Evolutionary conservation across 2,113 vertebrate species (phyloP).

Genomic region (Cyphomyrus plagiostoma): DNA sequence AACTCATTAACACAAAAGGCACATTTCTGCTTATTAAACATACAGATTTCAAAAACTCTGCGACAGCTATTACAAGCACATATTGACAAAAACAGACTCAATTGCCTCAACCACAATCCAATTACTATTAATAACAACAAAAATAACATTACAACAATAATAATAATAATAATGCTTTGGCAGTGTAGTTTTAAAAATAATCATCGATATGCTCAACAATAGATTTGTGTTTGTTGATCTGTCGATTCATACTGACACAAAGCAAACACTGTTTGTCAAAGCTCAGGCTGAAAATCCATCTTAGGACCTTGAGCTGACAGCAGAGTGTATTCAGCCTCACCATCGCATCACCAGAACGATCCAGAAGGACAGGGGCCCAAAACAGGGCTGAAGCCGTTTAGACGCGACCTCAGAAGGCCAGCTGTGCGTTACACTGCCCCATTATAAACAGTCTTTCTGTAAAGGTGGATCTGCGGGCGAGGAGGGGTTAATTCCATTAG

Average conservation of each 20-base stretch:
- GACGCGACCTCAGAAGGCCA: neutral
- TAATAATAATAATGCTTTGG: neutral
- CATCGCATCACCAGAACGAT: neutral
- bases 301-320: neutral
- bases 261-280: neutral
- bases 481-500: neutral
- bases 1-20: neutral
- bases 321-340: neutral
- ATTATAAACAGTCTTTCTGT: neutral
- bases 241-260: neutral
- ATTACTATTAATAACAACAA: neutral
- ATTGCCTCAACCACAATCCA: neutral
- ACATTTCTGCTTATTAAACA: neutral
- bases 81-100: neutral
- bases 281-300: neutral
- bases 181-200: neutral
- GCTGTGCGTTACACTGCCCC: neutral
- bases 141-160: neutral
- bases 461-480: neutral
- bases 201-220: neutral
- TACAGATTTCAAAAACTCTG: neutral
- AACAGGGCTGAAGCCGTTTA: neutral
- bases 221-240: neutral
- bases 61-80: neutral
- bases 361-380: neutral